These are phyloP conservation scores for Nebria brevicollis DNA, from an alignment of 2,888 invertebrate genomes.

Conservation along the genomic window DNA sequence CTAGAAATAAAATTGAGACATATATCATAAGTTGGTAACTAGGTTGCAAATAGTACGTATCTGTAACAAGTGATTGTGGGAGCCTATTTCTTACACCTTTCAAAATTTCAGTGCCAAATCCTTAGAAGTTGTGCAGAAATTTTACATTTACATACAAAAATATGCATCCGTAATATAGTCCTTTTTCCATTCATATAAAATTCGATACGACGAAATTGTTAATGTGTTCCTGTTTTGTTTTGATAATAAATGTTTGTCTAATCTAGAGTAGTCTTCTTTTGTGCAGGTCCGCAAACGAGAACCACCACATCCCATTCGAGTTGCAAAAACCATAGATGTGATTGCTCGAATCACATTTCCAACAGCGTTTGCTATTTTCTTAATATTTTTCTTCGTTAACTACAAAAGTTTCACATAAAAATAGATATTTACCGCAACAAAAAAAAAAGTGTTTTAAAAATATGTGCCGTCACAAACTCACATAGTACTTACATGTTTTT, in stretches of 20 bases:
- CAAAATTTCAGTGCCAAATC: no score
- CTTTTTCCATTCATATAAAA: no score
- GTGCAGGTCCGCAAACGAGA: slow-evolving; percentile 91
- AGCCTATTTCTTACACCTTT: no score
- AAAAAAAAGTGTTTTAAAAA: slow-evolving; percentile 47
- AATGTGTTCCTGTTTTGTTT: background rate
- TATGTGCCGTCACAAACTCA: slow-evolving; percentile 2
- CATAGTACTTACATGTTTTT: background rate
- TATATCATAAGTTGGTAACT: no score
- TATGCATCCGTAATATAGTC: no score
- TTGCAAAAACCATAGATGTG: slow-evolving; percentile 94
- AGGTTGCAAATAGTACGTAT: no score
- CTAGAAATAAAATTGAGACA: no score
- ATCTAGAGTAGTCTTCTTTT: slow-evolving; percentile 75
- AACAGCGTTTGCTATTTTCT: slow-evolving; percentile 90
- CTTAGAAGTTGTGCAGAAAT: no score
- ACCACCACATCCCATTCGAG: slow-evolving; percentile 90
- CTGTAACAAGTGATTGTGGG: no score
- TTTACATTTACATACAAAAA: no score
- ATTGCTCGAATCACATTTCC: slow-evolving; percentile 95
- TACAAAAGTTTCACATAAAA: slow-evolving; percentile 85
- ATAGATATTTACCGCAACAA: slow-evolving; percentile 49
- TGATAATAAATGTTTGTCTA: slow-evolving; percentile 51
- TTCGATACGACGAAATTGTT: background rate
- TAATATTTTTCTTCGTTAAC: slow-evolving; percentile 95